Conservation (phyloP, 2,797 vertebrate species). For the Sardinella longiceps region DNA sequence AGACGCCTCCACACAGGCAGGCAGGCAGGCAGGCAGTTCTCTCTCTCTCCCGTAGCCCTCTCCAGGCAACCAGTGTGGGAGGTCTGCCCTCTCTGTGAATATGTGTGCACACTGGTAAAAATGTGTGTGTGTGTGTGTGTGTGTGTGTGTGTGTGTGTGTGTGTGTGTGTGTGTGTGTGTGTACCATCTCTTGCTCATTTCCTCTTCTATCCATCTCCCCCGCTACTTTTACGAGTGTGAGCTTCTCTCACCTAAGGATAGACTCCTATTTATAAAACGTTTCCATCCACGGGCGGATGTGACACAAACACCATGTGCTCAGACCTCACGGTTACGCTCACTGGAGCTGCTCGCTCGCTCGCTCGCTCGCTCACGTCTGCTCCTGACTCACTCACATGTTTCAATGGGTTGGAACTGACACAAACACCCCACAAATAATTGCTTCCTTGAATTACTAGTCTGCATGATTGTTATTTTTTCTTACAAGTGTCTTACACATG, state of each 20-base stretch:
- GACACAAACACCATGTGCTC: constrained; percentile 53
- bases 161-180: constrained; percentile 55
- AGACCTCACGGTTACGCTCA: not conserved
- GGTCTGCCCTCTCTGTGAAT: not conserved
- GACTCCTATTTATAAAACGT: constrained; percentile 73
- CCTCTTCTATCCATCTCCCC: constrained; percentile 70
- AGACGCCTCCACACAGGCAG: constrained; percentile 41
- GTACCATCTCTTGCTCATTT: constrained; percentile 71
- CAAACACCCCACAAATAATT: not conserved
- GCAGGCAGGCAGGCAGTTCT: constrained; percentile 19
- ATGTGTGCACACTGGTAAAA: constrained; percentile 6
- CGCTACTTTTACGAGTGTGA: constrained; percentile 75
- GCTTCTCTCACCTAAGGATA: constrained; percentile 74
- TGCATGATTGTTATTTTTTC: not conserved
- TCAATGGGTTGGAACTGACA: not conserved
- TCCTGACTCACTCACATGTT: not conserved
- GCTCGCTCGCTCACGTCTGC: not conserved
- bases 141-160: constrained; percentile 62
- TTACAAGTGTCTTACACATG: not conserved
- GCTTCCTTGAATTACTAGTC: not conserved
- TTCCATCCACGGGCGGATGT: constrained; percentile 74
- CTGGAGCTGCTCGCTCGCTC: no score
- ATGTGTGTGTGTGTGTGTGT: constrained; percentile 28
- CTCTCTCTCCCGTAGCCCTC: not conserved
- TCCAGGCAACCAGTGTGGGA: constrained; percentile 45